Base-by-base conservation (phyloP, 2,888 invertebrate genomes). In the Xanthia togata region DNA sequence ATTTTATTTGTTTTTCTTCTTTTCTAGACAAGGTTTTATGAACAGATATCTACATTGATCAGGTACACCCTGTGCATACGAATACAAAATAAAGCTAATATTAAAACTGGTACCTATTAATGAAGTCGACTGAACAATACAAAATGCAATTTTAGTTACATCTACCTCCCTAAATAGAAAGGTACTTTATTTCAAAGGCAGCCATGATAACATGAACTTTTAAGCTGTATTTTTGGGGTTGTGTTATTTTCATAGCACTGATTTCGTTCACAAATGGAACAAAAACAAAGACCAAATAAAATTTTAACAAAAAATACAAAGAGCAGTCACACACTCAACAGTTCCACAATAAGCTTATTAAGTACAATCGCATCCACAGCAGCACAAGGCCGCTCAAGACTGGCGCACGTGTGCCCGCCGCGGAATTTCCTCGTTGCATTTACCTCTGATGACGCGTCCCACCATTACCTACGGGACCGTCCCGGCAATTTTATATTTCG, bases 381-480 rank as follows among this genome's bases (percentile, higher is more conserved):
- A 41, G 76, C 78, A 79, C 81, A 83, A 84, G 85, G 84, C 87
- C 75, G 75, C 72, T 73, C 82, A 89, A 90, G 91, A 90, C 87
- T 76, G 62, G 86, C 69, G 87, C 90, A 89, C 90, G 89, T 89
- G 88, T 90, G 87, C 88, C 86, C 87, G 87, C 87, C 86, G 83
- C 88, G 90, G 89, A 91, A 92, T 92, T 91, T 91, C 88, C 91
- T 89, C 88, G 91, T 89, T 90, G 91, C 93, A 93, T 93, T 92
- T 92, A 91, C 91, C 89, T 87, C 90, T 92, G 93, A 93, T 93
- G 93, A 93, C 91, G 88, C 86, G 88, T 79, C 77, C 82, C 73
- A 80, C 87, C 83, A 88, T 91, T 91, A 90, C 91, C 85, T 85
- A 79, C 79, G 84, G 77, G 82, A 86, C 76, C 84, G 84, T 83